Evolutionary conservation across 2,888 invertebrate species (phyloP).

Genomic region (Mythimna vitellina): DNA sequence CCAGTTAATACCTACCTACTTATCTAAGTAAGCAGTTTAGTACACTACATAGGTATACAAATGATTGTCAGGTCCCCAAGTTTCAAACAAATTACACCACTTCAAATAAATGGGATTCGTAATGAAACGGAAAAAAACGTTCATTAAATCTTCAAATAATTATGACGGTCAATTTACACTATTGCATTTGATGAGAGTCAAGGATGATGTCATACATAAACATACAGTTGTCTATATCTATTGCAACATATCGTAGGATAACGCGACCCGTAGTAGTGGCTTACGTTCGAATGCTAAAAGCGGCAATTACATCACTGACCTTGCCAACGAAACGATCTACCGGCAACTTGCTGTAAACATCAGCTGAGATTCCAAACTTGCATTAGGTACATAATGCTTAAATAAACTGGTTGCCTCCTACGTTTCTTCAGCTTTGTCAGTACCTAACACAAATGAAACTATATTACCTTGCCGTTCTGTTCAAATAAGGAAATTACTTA

Average conservation of each 20-base stretch:
- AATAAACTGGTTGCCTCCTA: conserved; percentile 52
- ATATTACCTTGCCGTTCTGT: conserved; percentile 58
- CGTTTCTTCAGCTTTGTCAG: conserved; percentile 50
- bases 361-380: conserved; percentile 78
- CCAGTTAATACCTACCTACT: too few species aligned
- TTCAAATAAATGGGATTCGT: background rate
- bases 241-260: conserved; percentile 57
- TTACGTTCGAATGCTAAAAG: conserved; percentile 84
- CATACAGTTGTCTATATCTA: conserved; percentile 63
- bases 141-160: conserved; percentile 33
- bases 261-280: conserved; percentile 72
- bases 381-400: conserved; percentile 43
- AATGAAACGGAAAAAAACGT: conserved; percentile 24
- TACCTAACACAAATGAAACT: conserved; percentile 41
- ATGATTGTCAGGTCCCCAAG: background rate
- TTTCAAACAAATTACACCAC: background rate
- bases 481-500: conserved; percentile 74
- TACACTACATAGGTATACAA: too few species aligned
- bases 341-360: conserved; percentile 79
- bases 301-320: conserved; percentile 89
- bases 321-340: conserved; percentile 79
- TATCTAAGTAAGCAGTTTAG: background rate
- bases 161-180: conserved; percentile 30
- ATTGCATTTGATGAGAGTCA: conserved; percentile 37
- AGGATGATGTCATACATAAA: conserved; percentile 84